Percentiles rank a stretch among this genome's conserved stretches.
phyloP scores from a whole-genome alignment of 2,113 vertebrate species.

The Campylomormyrus tamandua region DNA sequence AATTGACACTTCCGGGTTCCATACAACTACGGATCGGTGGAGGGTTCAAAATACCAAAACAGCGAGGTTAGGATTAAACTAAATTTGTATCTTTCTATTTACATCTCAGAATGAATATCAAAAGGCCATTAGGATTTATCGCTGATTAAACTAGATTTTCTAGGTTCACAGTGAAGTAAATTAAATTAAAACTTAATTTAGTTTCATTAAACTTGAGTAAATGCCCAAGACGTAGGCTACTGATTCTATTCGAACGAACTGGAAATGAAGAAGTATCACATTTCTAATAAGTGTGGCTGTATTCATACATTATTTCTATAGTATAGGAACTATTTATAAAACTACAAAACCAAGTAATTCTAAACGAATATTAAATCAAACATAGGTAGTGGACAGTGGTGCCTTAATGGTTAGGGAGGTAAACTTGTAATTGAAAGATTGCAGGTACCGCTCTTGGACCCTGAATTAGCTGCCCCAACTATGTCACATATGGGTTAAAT shows the following conservation, averaged over 20 bases:
- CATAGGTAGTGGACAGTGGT: too few relatives aligned
- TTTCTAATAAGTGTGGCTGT: background rate
- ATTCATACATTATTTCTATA: background rate
- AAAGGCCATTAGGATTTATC: background rate
- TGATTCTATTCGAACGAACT: background rate
- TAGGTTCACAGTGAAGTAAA: background rate
- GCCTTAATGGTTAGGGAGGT: too few relatives aligned
- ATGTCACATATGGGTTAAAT: too few relatives aligned
- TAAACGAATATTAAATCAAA: background rate
- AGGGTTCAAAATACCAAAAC: background rate
- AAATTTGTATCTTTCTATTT: background rate
- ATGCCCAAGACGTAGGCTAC: background rate
- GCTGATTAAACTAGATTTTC: background rate
- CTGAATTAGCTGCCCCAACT: too few relatives aligned
- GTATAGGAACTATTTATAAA: background rate
- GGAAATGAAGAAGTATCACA: background rate
- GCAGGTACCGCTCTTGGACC: too few relatives aligned
- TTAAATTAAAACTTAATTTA: background rate
- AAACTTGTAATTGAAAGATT: too few relatives aligned
- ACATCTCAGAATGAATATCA: background rate
- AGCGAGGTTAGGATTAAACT: background rate
- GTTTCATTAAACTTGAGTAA: background rate
- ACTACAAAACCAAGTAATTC: background rate
- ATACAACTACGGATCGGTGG: background rate
- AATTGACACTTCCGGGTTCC: background rate